Evolutionary conservation across 2,888 invertebrate species (phyloP), one percentile per base, ranked within the genome.

Genomic region (Caenorhabditis sp.): DNA sequence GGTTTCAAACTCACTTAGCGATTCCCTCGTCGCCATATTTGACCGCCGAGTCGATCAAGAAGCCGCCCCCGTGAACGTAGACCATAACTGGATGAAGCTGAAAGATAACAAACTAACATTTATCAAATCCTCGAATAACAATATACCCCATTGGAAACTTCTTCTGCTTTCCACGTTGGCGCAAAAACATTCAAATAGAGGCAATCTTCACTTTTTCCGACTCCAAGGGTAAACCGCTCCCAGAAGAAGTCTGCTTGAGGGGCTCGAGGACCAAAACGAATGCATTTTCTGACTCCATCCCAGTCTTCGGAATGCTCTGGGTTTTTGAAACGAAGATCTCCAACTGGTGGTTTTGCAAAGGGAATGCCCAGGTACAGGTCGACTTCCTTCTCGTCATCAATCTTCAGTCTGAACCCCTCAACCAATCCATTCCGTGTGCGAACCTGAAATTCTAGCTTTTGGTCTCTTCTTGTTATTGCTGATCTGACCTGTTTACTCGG

Each of bases 271-370:
- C 87, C 87, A 55, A 86, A 88, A 61, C 78, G 47, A 2, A 67
- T 47, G 40, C 85, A 85, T 60, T 85, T 72, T 50, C 62, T 56
- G 18, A 88, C 84, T 20, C 85, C 88, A 20, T 78, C 80, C 89
- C 89, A 89, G 35, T 85, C 83, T 28, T 87, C 87, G 0, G 85
- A 78, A 35, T 86, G 85, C 60, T 85, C 84, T 9, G 89, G 86
- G 55, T 88, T 88, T 82, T 85, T 79, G 74, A 90, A 90, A 20
- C 89, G 76, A 1, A 90, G 84, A 28, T 87, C 76, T 22, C 89
- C 90, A 35, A 90, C 44, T 8, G 90, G 90, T 20, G 90, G 88
- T 53, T 88, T 88, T 26, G 89, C 90, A 65, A 87, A 90, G 6
- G 90, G 90, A 53, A 90, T 88, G 37, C 89, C 89, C 2, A 89